Base-by-base conservation (phyloP, 2,888 invertebrate species). In the Celastrina argiolus region DNA sequence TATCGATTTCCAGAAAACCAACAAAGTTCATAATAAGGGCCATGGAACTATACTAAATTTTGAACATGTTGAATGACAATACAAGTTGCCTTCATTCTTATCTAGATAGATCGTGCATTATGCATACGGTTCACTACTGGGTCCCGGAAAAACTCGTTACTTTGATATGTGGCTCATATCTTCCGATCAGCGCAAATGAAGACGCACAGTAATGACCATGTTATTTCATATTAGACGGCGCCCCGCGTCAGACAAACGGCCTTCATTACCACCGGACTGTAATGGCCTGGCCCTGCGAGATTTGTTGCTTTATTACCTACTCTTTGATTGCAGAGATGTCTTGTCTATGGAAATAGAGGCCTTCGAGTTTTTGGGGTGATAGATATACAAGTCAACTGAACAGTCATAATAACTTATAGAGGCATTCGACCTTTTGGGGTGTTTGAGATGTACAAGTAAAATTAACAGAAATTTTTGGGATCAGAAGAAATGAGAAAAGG, bases 191-290 rank as follows among this genome's bases (percentile, higher is more conserved):
- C 73, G 65, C 69, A 79, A 84, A 75, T 75, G 74, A 73, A 75
- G 75, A 75, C 73, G 67, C 73, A 75, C 71, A 56, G 78, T 83
- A 83, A 86, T 82, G 83, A 82, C 78, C 58, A 31, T 73, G 73
- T 84, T 87, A 87, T 84, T 84, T 86, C 85, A 87, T 87, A 85
- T 86, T 83, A 84, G 80, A 81, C 81, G 81, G 76, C 85, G 86
- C 85, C 84, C 84, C 78, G 75, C 74, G 79, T 12, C 75, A 80
- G 85, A 87, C 82, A 84, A 83, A 87, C 83, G 81, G 81, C 74
- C 73, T 83, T 87, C 87, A 88, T 88, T 87, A 87, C 71, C 67
- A 70, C 71, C 69, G 71, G 69, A 67, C 69, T 70, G 71, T 72
- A 71, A 74, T 71, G 67, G 69, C 68, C 67, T 59, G 45, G 56